phyloP scores from a whole-genome alignment of 2,797 vertebrate genomes.

The Paguma larvata region DNA sequence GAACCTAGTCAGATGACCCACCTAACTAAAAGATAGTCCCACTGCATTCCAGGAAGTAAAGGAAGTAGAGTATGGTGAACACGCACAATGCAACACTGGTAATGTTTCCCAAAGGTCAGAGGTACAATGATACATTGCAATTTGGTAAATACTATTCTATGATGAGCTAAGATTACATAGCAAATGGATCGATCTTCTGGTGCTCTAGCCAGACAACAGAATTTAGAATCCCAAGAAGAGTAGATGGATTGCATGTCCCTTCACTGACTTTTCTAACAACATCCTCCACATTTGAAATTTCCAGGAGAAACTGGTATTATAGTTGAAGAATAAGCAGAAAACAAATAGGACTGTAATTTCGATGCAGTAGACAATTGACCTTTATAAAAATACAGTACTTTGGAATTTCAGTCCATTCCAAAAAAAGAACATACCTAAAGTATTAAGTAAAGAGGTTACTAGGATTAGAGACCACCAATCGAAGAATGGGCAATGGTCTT shows the following conservation, averaged over 20 bases:
- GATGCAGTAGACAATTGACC: neutral
- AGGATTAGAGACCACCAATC: neutral
- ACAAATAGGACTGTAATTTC: neutral
- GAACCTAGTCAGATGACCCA: neutral
- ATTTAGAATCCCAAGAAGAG: neutral
- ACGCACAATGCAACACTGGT: neutral
- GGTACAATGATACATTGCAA: neutral
- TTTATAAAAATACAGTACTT: slow-evolving; percentile 11
- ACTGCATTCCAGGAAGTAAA: neutral
- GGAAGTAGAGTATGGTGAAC: neutral
- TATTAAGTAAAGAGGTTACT: slow-evolving; percentile 14
- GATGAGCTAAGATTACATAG: neutral
- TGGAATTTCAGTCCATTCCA: neutral
- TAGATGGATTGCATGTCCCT: neutral
- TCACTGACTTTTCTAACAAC: neutral
- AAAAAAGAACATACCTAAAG: neutral
- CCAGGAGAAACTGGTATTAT: neutral
- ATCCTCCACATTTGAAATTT: neutral
- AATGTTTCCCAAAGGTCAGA: neutral
- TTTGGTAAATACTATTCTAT: neutral
- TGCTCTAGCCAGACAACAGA: neutral
- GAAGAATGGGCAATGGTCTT: neutral
- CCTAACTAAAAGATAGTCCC: neutral
- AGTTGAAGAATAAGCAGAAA: slow-evolving; percentile 42
- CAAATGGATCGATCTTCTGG: neutral